A percentile compares a stretch with the other conserved stretches of the same genome.
phyloP scores from a whole-genome alignment of 2,797 vertebrate species.

The Sternotherus odoratus region DNA sequence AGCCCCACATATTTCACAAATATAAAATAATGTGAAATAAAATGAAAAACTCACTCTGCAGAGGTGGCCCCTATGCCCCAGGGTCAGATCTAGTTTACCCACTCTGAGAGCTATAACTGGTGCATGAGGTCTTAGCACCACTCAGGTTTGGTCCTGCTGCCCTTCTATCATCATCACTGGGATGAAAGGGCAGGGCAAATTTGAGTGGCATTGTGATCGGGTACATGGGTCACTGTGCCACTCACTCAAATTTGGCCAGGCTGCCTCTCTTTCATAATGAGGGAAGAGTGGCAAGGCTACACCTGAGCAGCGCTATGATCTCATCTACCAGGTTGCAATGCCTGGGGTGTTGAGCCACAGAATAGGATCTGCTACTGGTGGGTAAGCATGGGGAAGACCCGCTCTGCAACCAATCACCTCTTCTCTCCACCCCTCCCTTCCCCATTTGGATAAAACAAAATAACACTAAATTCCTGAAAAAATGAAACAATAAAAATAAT shows the following conservation, averaged over 20 bases:
- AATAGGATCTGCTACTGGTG: neutral
- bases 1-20: neutral
- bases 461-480: neutral
- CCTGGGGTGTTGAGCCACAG: neutral
- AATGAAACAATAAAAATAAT: too few relatives aligned
- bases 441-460: neutral
- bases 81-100: too few relatives aligned
- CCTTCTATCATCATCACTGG: neutral
- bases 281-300: neutral
- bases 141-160: neutral
- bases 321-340: neutral
- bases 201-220: too few relatives aligned
- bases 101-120: neutral
- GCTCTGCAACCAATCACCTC: neutral
- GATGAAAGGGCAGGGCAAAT: neutral
- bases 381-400: neutral
- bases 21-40: neutral
- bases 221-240: too few relatives aligned
- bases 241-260: too few relatives aligned
- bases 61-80: too few relatives aligned
- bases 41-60: neutral
- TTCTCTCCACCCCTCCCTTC: rapidly evolving
- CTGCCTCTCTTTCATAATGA: neutral
- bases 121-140: neutral
- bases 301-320: neutral